A percentile compares a stretch with the other conserved stretches of the same genome.
Evolutionary conservation across 1,140 invertebrate species (phyloP).

Genomic region (Medauroidea extradentata): DNA sequence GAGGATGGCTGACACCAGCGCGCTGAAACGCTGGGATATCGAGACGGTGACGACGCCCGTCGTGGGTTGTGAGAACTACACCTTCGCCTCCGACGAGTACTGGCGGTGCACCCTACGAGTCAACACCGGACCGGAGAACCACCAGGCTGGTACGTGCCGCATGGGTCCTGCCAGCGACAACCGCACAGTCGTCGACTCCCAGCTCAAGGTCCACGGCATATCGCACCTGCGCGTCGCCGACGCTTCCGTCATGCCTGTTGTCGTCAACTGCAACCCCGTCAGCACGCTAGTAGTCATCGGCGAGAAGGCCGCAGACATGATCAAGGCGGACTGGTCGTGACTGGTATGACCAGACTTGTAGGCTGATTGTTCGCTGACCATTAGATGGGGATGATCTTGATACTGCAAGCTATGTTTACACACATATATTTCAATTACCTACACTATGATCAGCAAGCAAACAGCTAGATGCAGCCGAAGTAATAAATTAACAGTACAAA

Average conservation of each 20-base stretch:
- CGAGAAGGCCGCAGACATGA: slow-evolving; percentile 52
- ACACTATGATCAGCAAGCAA: no score
- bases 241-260: slow-evolving; percentile 51
- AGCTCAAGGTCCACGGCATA: slow-evolving; percentile 56
- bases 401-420: no score
- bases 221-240: slow-evolving; percentile 49
- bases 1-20: slow-evolving; percentile 35
- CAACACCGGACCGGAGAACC: neutral
- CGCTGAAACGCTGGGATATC: slow-evolving; percentile 39
- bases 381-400: no score
- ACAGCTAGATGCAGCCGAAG: no score
- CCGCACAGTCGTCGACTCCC: slow-evolving; percentile 74
- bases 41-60: slow-evolving; percentile 72
- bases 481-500: no score
- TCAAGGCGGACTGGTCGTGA: slow-evolving; percentile 28
- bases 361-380: no score
- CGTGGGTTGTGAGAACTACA: slow-evolving; percentile 65
- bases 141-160: slow-evolving; percentile 46
- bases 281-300: slow-evolving; percentile 50
- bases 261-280: slow-evolving; percentile 49
- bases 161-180: slow-evolving; percentile 59
- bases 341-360: no score
- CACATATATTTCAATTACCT: no score
- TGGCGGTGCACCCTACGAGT: slow-evolving; percentile 78
- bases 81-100: slow-evolving; percentile 70